phyloP scores from a whole-genome alignment of 2,797 vertebrate genomes.

The Phalloptychus januarius region DNA sequence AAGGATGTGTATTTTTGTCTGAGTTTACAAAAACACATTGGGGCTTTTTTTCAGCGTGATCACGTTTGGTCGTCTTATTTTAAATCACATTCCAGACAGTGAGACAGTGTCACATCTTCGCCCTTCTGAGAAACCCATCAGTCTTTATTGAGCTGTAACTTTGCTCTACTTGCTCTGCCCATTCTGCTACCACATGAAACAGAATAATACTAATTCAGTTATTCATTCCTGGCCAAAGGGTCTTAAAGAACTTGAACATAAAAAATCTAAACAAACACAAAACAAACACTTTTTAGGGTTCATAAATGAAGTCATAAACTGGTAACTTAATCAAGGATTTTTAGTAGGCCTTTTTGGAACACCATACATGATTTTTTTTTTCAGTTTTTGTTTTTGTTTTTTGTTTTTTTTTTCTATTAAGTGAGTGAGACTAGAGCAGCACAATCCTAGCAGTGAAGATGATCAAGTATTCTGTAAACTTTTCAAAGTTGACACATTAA shows the following conservation, averaged over 20 bases:
- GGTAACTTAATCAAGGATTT: conserved; percentile 34
- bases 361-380: conserved; percentile 29
- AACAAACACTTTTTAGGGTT: conserved; percentile 30
- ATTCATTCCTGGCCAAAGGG: conserved; percentile 24
- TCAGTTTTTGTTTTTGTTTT: conserved; percentile 60
- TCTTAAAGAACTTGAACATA: conserved; percentile 29
- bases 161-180: conserved; percentile 36
- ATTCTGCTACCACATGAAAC: conserved; percentile 25
- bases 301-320: conserved; percentile 45
- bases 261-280: conserved; percentile 33
- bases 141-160: conserved; percentile 50
- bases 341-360: conserved; percentile 31
- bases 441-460: conserved; percentile 47
- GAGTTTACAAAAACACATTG: not conserved
- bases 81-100: conserved; percentile 34
- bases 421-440: conserved; percentile 4
- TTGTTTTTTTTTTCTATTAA: conserved; percentile 57
- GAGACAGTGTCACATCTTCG: conserved; percentile 28
- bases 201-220: conserved; percentile 43
- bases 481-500: conserved; percentile 78
- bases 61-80: conserved; percentile 14
- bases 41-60: not conserved
- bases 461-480: conserved; percentile 72
- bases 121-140: conserved; percentile 12
- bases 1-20: not conserved